These are phyloP conservation scores for Zosterops lateralis DNA, from an alignment of 2,113 vertebrate species.

Conservation along the genomic window DNA sequence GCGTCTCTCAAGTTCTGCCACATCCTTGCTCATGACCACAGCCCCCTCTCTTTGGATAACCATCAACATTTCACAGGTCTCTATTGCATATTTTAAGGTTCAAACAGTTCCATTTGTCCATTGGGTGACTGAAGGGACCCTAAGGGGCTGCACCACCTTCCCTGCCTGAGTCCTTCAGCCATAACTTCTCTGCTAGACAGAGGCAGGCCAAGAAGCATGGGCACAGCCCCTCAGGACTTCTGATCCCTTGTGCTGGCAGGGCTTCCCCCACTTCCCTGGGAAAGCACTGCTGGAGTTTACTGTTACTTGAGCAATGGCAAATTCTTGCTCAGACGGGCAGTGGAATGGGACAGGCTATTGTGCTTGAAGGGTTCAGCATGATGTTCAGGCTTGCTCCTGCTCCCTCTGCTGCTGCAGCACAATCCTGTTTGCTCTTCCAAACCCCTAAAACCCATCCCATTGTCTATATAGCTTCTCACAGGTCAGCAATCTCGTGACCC, in stretches of 20 bases:
- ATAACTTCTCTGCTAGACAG: neutral
- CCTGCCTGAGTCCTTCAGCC: neutral
- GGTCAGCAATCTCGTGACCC: neutral
- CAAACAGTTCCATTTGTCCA: neutral
- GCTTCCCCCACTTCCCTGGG: neutral
- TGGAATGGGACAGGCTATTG: neutral
- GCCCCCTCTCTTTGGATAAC: neutral
- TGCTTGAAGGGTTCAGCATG: neutral
- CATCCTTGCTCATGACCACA: neutral
- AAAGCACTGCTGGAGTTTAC: neutral
- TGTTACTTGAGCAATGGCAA: neutral
- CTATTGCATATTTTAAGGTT: neutral
- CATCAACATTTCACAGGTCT: neutral
- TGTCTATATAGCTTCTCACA: rapidly evolving
- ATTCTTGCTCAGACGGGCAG: neutral
- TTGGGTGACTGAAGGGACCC: rapidly evolving
- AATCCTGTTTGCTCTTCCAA: neutral
- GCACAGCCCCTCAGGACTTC: neutral
- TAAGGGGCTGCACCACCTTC: neutral
- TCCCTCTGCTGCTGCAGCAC: neutral
- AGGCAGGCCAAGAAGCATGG: neutral
- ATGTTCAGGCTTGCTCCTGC: neutral
- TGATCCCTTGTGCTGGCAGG: neutral
- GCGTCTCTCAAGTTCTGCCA: neutral
- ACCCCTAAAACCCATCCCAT: neutral